phyloP scores from a whole-genome alignment of 1,140 invertebrate genomes.

The Drosophila mayri region DNA sequence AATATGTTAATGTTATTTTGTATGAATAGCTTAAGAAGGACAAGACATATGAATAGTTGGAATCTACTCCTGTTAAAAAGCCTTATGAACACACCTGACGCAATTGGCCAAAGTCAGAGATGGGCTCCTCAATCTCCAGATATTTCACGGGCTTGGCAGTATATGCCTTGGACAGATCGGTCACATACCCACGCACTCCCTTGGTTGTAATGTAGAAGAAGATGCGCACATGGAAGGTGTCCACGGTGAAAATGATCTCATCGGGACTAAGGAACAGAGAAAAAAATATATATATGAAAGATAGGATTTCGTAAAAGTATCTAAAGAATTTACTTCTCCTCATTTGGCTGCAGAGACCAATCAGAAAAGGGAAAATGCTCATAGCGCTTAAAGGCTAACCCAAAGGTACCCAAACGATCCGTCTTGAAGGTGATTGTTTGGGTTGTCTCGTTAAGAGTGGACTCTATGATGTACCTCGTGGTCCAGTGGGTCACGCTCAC shows the following conservation, averaged over 20 bases:
- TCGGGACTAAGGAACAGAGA: conserved; percentile 36
- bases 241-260: conserved; percentile 62
- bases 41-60: too few relatives aligned
- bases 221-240: conserved; percentile 68
- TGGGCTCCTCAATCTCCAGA: conserved; percentile 62
- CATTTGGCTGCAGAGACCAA: conserved; percentile 68
- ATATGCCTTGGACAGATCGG: conserved; percentile 54
- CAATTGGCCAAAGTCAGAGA: conserved; percentile 61
- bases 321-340: conserved; percentile 61
- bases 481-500: conserved; percentile 61
- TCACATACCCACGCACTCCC: conserved; percentile 71
- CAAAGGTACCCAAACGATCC: conserved; percentile 69
- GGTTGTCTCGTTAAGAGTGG: conserved; percentile 29
- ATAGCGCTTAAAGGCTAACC: conserved; percentile 75
- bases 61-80: too few relatives aligned
- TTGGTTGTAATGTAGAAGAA: conserved; percentile 58
- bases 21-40: conserved; percentile 42
- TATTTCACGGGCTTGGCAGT: conserved; percentile 63
- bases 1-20: conserved; percentile 72
- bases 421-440: conserved; percentile 57
- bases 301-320: too few relatives aligned
- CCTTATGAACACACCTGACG: conserved; percentile 42
- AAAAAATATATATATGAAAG: too few relatives aligned
- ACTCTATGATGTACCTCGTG: conserved; percentile 40
- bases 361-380: conserved; percentile 77